Conservation (phyloP, 2,797 vertebrate genomes). For the Oryzias sinensis region DNA sequence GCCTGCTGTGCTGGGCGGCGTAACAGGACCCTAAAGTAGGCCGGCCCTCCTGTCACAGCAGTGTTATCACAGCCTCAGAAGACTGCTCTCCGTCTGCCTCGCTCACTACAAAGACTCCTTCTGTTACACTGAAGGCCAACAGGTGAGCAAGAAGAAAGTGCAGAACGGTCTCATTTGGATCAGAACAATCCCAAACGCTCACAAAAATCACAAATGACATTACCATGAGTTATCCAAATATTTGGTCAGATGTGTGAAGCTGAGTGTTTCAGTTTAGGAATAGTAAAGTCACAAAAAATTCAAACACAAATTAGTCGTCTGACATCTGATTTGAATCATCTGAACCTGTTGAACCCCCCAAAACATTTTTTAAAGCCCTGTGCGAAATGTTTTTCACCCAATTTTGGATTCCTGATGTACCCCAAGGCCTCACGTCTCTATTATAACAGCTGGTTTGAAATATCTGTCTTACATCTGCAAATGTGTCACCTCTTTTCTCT, state of each 20-base stretch:
- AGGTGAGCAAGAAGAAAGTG: conserved; percentile 19
- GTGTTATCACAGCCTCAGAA: not conserved
- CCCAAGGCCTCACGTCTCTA: not conserved
- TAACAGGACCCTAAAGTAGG: not conserved
- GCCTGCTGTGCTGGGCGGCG: conserved; percentile 7
- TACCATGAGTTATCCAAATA: too few relatives aligned
- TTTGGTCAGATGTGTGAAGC: too few relatives aligned
- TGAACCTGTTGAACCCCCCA: not conserved
- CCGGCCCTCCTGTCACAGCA: conserved; percentile 12
- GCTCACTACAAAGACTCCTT: not conserved
- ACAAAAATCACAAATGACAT: not conserved
- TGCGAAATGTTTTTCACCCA: not conserved
- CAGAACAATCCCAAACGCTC: not conserved
- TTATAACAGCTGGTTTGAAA: not conserved
- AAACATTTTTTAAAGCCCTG: not conserved
- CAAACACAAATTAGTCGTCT: too few relatives aligned
- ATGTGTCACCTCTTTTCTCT: not conserved
- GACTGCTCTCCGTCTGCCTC: not conserved
- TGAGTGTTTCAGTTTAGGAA: not conserved
- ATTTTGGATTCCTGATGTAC: not conserved
- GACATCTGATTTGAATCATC: not conserved
- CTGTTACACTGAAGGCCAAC: conserved; percentile 12
- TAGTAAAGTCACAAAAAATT: not conserved
- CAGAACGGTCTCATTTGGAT: not conserved
- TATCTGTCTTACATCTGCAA: conserved; percentile 11